Evolutionary conservation across 2,888 invertebrate species (phyloP).

Genomic region (Athripsodes cinereus): DNA sequence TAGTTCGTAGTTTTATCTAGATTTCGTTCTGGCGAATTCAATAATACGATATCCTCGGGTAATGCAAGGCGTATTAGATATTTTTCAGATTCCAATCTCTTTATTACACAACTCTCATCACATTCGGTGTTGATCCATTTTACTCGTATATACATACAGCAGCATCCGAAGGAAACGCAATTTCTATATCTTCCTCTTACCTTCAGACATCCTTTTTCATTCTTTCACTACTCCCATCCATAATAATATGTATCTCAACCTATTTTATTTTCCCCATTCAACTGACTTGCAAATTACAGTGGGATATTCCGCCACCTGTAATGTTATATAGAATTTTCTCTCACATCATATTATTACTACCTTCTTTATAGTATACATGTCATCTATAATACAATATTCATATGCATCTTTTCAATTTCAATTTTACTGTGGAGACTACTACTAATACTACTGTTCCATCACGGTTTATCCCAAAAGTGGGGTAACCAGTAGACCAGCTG

Average conservation of each 20-base stretch:
- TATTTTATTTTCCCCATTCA: constrained; percentile 8
- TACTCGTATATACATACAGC: background rate
- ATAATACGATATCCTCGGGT: background rate
- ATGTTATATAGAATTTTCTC: constrained; percentile 6
- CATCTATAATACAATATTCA: too few species aligned
- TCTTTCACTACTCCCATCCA: constrained; percentile 1
- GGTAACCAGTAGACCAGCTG: too few species aligned
- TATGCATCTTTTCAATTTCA: too few species aligned
- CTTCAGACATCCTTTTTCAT: background rate
- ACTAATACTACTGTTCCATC: too few species aligned
- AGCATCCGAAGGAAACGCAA: constrained; percentile 28
- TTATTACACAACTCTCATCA: background rate
- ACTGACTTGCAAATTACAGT: constrained; percentile 24
- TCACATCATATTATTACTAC: background rate
- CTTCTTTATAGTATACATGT: too few species aligned
- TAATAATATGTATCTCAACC: background rate
- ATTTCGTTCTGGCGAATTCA: too few species aligned
- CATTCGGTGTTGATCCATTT: background rate
- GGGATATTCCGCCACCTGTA: constrained; percentile 11
- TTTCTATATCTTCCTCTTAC: constrained; percentile 26
- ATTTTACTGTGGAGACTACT: too few species aligned
- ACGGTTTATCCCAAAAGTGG: too few species aligned
- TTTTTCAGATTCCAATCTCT: constrained; percentile 1
- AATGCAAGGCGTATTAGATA: background rate
- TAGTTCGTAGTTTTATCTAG: too few species aligned